Evolutionary conservation across 2,113 vertebrate species (phyloP).

Genomic region (Formicarius rufipectus): DNA sequence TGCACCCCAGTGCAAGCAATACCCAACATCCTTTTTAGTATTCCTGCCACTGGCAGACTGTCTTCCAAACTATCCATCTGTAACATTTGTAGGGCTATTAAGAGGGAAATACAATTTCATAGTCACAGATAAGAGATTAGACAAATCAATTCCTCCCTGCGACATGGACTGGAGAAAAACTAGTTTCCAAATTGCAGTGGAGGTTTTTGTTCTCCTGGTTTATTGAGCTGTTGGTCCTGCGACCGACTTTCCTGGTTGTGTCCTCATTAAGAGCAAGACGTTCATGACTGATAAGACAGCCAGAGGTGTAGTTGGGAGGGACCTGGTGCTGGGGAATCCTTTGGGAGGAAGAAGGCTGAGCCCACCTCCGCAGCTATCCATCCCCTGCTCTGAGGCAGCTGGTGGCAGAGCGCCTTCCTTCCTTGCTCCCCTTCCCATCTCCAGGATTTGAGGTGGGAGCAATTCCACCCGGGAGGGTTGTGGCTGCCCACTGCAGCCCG

Average conservation of each 20-base stretch:
- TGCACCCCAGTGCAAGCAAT: neutral
- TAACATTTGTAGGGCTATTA: conserved; percentile 67
- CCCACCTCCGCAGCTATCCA: rapidly evolving
- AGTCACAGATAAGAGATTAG: conserved; percentile 73
- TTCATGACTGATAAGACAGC: neutral
- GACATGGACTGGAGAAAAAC: neutral
- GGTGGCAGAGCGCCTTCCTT: neutral
- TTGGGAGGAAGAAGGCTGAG: neutral
- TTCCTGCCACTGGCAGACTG: neutral
- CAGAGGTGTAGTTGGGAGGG: neutral
- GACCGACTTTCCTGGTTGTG: neutral
- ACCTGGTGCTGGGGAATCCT: neutral
- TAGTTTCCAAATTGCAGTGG: neutral
- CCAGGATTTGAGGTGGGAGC: rapidly evolving
- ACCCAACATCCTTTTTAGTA: neutral
- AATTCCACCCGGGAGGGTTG: neutral
- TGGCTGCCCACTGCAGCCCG: rapidly evolving
- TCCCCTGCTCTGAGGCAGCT: rapidly evolving
- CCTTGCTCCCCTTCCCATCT: neutral
- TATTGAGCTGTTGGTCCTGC: neutral
- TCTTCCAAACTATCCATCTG: conserved; percentile 49
- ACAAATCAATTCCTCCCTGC: conserved; percentile 55
- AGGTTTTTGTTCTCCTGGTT: conserved; percentile 1
- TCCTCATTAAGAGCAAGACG: neutral
- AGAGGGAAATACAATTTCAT: conserved; percentile 75